phyloP scores from a whole-genome alignment of 2,113 vertebrate genomes.

The Menura novaehollandiae region DNA sequence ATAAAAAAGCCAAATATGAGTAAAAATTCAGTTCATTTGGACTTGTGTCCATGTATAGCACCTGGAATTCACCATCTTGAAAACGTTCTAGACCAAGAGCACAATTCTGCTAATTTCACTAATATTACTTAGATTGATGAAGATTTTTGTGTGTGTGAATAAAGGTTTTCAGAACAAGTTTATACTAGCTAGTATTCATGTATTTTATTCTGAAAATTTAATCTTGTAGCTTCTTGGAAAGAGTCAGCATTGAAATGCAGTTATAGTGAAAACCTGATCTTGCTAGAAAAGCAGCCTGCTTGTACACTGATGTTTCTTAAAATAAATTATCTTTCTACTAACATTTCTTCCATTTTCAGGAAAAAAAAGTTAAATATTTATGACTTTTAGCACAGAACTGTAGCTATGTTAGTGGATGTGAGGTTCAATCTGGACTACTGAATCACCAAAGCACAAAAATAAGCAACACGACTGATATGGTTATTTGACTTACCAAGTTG shows the following conservation, averaged over 20 bases:
- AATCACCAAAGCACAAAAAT: background rate
- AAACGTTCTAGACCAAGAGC: background rate
- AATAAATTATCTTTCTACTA: background rate
- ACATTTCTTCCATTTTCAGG: background rate
- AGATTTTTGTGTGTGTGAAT: background rate
- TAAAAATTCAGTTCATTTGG: background rate
- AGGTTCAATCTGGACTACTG: background rate
- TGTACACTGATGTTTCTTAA: background rate
- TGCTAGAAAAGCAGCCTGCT: background rate
- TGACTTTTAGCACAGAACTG: background rate
- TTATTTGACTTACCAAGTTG: rapidly evolving
- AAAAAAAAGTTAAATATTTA: background rate
- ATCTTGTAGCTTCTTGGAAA: background rate
- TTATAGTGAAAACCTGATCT: background rate
- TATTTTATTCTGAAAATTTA: no score
- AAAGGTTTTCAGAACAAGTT: background rate
- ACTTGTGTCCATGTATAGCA: background rate
- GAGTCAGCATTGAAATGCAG: background rate
- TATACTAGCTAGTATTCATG: background rate
- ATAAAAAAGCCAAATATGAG: background rate
- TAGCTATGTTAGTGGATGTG: background rate
- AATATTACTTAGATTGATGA: background rate
- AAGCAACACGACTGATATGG: rapidly evolving
- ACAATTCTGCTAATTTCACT: background rate
- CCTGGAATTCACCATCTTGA: background rate